Evolutionary conservation across 2,888 invertebrate genomes (phyloP), one percentile per base, ranked within the genome.

Genomic region (Hypolimnas misippus): DNA sequence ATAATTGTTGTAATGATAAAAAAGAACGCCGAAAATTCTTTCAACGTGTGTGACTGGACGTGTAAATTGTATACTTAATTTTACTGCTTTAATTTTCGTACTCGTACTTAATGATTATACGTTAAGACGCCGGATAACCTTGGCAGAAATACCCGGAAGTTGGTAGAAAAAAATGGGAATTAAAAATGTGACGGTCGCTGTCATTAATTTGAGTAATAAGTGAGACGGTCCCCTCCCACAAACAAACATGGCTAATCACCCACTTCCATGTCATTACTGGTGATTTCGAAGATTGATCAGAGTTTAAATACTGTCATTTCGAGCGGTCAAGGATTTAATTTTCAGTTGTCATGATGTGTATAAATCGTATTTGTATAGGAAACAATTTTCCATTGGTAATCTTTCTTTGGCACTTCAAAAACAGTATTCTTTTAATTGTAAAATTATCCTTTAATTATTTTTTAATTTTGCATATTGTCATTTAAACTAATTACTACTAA

Each of bases 151-250:
- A 59, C 52, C 40, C 57, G 61, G 62, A 62, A 58, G 54, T 21
- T 25, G 21, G 16, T 49, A 44, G 54, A 57, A 54, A 57, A 56
- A 61, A 57, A 53, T 35, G 59, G 53, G 29, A 44, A 49, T 16
- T 25, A 40, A 46, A 44, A 57, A 21, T 42, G 12, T 44, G 54
- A 65, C 54, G 54, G 49, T 38, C 44, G 33, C 6, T 16, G 50
- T 46, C 57, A 66, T 63, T 63, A 66, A 63, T 57, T 51, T 50
- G 25, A 61, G 63, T 61, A 66, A 66, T 63, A 60, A 57, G 54
- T 56, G 53, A 46, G 54, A 63, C 63, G 50, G 31, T 25, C 54
- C 44, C 63, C 66, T 57, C 66, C 63, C 60, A 61, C 44, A 35
- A 44, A 54, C 63, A 51, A 57, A 63, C 50, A 66, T 44, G 60